Evolutionary conservation across 2,888 invertebrate species (phyloP).

Genomic region (Sympetrum striolatum): DNA sequence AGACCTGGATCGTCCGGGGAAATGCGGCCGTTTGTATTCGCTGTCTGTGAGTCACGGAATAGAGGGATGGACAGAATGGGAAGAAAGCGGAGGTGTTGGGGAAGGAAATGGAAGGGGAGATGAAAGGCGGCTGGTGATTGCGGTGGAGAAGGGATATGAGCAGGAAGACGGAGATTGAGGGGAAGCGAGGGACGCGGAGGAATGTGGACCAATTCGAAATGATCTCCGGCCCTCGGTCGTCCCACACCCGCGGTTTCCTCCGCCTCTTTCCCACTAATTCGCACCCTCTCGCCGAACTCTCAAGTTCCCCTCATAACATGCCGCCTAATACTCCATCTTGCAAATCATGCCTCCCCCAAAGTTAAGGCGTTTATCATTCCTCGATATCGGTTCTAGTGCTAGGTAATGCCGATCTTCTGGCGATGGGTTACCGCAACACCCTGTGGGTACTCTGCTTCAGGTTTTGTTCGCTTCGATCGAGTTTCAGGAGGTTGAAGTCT

Average conservation of each 20-base stretch:
- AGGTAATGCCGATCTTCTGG: too few species aligned
- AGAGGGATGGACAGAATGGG: neutral
- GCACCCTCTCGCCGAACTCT: neutral
- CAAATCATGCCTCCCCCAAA: neutral
- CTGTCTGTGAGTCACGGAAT: neutral
- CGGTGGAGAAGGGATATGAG: neutral
- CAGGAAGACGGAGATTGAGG: neutral
- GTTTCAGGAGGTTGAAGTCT: too few species aligned
- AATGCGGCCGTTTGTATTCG: slow-evolving; percentile 22
- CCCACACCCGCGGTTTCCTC: neutral
- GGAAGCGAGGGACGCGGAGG: slow-evolving; percentile 1
- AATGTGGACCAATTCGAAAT: slow-evolving; percentile 41
- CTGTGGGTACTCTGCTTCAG: too few species aligned
- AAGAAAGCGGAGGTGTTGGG: neutral
- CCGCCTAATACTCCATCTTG: neutral
- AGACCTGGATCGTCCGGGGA: neutral
- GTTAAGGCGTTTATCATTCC: neutral
- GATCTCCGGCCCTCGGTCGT: slow-evolving; percentile 26
- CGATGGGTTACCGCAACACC: too few species aligned
- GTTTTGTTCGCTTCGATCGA: too few species aligned
- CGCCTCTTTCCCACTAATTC: neutral
- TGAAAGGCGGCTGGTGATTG: neutral
- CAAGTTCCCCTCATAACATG: neutral
- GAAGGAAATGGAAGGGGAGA: neutral
- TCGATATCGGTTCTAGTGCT: too few species aligned